Evolutionary conservation across 1,140 invertebrate species (phyloP).

Genomic region (Hycleus cichorii): DNA sequence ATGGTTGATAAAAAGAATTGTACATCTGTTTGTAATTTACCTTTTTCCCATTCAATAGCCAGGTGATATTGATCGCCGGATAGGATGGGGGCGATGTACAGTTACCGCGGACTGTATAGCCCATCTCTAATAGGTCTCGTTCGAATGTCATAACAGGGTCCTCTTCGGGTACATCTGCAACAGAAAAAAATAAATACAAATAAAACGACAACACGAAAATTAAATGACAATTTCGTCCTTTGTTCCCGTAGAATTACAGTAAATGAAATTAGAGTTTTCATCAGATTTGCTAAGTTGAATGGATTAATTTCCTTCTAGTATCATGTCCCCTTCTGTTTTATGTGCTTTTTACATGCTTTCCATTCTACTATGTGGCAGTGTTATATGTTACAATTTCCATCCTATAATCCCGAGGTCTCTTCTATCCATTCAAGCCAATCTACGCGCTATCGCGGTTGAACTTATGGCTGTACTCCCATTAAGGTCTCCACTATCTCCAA

Average conservation of each 20-base stretch:
- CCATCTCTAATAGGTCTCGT: conserved; percentile 62
- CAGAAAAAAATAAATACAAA: conserved; percentile 2
- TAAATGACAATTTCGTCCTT: too few species aligned
- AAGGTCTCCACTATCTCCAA: not conserved
- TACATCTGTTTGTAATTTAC: conserved; percentile 40
- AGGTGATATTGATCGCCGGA: conserved; percentile 71
- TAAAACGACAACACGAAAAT: too few species aligned
- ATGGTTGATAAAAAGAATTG: too few species aligned
- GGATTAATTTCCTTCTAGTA: conserved; percentile 21
- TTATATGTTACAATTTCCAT: conserved; percentile 31
- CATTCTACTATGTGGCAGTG: conserved; percentile 17
- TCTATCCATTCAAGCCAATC: conserved; percentile 20
- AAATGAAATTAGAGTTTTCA: conserved; percentile 13
- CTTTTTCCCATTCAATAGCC: conserved; percentile 69
- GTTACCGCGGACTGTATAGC: conserved; percentile 65
- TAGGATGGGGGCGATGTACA: conserved; percentile 67
- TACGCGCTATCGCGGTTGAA: conserved; percentile 18
- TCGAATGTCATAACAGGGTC: conserved; percentile 59
- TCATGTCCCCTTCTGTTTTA: conserved; percentile 15
- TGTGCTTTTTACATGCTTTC: conserved; percentile 21
- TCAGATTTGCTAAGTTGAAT: conserved; percentile 15
- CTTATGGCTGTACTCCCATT: conserved; percentile 16
- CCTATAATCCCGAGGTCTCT: conserved; percentile 18
- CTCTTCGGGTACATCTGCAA: conserved; percentile 59
- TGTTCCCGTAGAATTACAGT: too few species aligned